Evolutionary conservation across 2,113 vertebrate genomes (phyloP), one percentile per base, ranked within the genome.

Genomic region (Herpetotheres cachinnans): DNA sequence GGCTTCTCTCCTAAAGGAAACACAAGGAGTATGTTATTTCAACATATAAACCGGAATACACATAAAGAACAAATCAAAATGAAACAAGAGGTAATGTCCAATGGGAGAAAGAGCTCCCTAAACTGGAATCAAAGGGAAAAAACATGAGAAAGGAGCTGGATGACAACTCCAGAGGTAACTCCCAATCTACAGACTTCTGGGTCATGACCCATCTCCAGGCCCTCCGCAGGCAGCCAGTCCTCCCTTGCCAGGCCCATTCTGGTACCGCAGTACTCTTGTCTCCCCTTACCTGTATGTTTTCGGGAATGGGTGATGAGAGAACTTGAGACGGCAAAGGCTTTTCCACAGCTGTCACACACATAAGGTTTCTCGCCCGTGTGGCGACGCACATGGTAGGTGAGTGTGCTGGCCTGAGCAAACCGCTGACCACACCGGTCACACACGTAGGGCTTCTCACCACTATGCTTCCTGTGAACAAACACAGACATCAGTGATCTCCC

Each of bases 311-410:
- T 99, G 95, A 99, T 99, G 94, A 99, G 99, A 5, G 99, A 99
- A 91, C 99, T 99, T 21, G 99, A 99, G 50, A 99, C 99, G 0
- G 99, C 99, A 92, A 99, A 99, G 16, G 99, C 98, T 98, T 99
- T 99, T 30, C 99, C 99, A 12, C 99, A 99, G 16, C 99, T 99
- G 84, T 99, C 99, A 4, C 99, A 99, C 40, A 99, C 99, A 11
- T 99, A 99, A 2, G 99, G 99, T 62, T 99, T 99, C 98, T 99
- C 99, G 4, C 99, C 99, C 0, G 99, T 99, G 98, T 99, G 99
- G 7, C 99, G 98, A 0, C 99, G 98, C 88, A 99, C 99, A 50
- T 99, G 99, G 92, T 99, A 99, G 21, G 99, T 99, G 96, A 99
- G 90, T 0, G 99, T 99, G 98, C 99, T 99, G 97, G 99, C 99